Base-by-base conservation (phyloP, 2,888 invertebrate genomes). In the Cantharis rustica region DNA sequence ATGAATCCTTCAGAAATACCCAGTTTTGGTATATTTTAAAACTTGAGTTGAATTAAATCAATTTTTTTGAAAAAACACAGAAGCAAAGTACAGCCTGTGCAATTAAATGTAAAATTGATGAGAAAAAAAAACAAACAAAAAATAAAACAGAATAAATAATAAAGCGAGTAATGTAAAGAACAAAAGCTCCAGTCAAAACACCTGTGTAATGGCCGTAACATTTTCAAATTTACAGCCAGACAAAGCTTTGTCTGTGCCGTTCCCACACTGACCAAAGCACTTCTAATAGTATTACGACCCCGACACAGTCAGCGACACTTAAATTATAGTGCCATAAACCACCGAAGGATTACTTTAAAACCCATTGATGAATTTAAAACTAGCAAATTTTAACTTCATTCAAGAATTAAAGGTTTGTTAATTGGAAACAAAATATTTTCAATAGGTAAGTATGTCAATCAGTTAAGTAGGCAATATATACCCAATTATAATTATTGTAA, bases 171-270 rank as follows among this genome's bases (percentile, higher is more conserved):
- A 74, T 73, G 76, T 47, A 76, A 76, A 75, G 79, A 73, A 76
- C 76, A 78, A 78, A 76, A 76, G 78, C 64, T 73, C 23, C 75
- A 81, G 81, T 77, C 80, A 80, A 81, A 79, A 81, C 80, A 80
- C 81, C 80, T 80, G 79, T 78, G 76, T 76, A 76, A 79, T 72
- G 73, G 72, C 79, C 76, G 76, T 79, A 66, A 17, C 73, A 68
- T 76, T 76, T 76, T 76, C 71, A 66, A 76, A 73, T 76, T 76
- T 76, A 76, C 73, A 76, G 68, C 76, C 76, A 62, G 72, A 69
- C 76, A 47, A 70, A 69, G 66, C 71, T 73, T 76, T 76, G 76
- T 76, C 70, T 68, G 27, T 31, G 63, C 61, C 69, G 73, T 76
- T 76, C 76, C 73, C 76, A 76, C 76, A 73, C 73, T 76, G 64